Percentiles rank a stretch among this genome's conserved stretches.
These are phyloP conservation scores for Dasypogon diadema DNA, from an alignment of 2,888 invertebrate genomes.

Conservation along the genomic window DNA sequence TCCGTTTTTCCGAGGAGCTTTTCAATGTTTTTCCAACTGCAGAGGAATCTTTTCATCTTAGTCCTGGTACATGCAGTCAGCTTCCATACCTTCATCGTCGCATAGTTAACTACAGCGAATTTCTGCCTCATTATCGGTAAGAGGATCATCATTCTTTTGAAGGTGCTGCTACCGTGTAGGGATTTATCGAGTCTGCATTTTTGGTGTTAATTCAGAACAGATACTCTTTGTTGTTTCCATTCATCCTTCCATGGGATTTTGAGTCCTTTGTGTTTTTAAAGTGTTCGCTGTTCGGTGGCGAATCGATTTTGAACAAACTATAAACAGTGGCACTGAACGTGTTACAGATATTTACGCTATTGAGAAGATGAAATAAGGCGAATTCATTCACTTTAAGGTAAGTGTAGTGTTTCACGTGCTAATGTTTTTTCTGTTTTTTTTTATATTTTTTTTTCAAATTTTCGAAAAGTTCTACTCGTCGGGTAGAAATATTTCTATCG, in stretches of 20 bases:
- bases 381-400: conserved; percentile 22
- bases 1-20: conserved; percentile 24
- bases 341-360: not conserved
- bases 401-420: not conserved
- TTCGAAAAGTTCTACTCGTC: not conserved
- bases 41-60: conserved; percentile 34
- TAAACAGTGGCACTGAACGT: not conserved
- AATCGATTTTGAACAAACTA: not conserved
- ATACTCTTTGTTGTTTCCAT: not conserved
- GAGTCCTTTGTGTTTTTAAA: not conserved
- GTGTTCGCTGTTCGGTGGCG: not conserved
- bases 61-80: conserved; percentile 37
- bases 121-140: not conserved
- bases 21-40: conserved; percentile 22
- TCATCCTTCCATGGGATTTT: not conserved
- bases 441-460: not conserved
- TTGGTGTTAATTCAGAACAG: not conserved
- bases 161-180: not conserved
- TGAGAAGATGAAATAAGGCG: not conserved
- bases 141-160: not conserved
- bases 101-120: not conserved
- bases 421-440: no score
- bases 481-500: not conserved
- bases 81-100: conserved; percentile 3
- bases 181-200: not conserved